phyloP scores from a whole-genome alignment of 1,140 invertebrate species.

The Saccostrea echinata region DNA sequence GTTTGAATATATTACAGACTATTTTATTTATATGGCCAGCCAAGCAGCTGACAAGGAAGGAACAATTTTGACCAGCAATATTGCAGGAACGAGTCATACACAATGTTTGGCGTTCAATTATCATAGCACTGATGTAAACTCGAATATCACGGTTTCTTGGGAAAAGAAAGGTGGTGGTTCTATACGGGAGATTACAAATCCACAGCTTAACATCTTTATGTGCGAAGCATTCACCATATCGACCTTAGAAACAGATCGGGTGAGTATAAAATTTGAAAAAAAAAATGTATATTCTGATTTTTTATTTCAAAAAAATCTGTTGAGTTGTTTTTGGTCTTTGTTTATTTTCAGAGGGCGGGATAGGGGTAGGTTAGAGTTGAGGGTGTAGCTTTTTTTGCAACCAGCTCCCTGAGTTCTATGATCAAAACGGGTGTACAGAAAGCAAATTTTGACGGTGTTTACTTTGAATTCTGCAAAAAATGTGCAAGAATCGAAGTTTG shows the following conservation, averaged over 20 bases:
- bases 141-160: neutral
- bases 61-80: neutral
- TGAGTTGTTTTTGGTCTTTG: too few species aligned
- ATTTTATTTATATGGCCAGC: conserved; percentile 7
- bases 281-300: too few species aligned
- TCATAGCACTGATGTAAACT: neutral
- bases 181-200: neutral
- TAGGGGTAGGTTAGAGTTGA: too few species aligned
- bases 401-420: too few species aligned
- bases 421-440: too few species aligned
- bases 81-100: neutral
- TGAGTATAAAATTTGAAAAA: neutral
- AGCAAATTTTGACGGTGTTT: too few species aligned
- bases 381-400: too few species aligned
- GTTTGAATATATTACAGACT: neutral
- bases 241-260: neutral
- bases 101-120: neutral
- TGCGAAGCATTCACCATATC: neutral
- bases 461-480: too few species aligned
- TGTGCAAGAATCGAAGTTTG: too few species aligned
- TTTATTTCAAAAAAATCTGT: too few species aligned
- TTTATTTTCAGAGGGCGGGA: too few species aligned
- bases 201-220: neutral
- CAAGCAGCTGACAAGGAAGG: neutral
- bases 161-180: neutral